These are phyloP conservation scores for Aleiodes sp. DNA, from an alignment of 1,140 invertebrate species.

Conservation along the genomic window DNA sequence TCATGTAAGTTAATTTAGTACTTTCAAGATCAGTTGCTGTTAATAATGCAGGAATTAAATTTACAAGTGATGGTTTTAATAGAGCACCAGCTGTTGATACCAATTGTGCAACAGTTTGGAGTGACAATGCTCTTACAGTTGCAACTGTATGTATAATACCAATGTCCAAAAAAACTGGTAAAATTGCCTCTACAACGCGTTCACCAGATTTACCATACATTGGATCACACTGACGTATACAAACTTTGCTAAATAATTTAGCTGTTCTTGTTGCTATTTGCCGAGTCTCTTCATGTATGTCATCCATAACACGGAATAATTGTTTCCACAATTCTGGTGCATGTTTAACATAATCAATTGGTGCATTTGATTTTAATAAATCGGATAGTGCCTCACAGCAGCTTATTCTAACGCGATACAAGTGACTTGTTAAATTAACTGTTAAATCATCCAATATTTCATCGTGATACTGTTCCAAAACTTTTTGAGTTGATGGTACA, in stretches of 20 bases:
- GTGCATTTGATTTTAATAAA: constrained; percentile 72
- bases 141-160: constrained; percentile 82
- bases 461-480: constrained; percentile 86
- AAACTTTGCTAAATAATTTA: constrained; percentile 82
- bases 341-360: constrained; percentile 53
- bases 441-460: constrained; percentile 86
- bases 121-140: constrained; percentile 82
- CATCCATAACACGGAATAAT: constrained; percentile 90
- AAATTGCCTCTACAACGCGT: constrained; percentile 77
- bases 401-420: constrained; percentile 91
- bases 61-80: constrained; percentile 81
- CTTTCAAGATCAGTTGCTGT: constrained; percentile 87
- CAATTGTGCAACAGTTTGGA: constrained; percentile 86
- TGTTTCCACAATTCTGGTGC: constrained; percentile 79
- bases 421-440: constrained; percentile 81
- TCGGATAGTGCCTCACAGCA: constrained; percentile 88
- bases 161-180: constrained; percentile 82
- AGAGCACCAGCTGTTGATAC: constrained; percentile 80
- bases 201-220: constrained; percentile 82
- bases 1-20: constrained; percentile 80
- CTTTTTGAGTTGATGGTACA: constrained; percentile 86
- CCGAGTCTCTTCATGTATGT: constrained; percentile 90
- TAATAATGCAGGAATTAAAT: constrained; percentile 84
- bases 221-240: constrained; percentile 79
- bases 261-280: constrained; percentile 81